These are phyloP conservation scores for Lagorchestes hirsutus DNA, from an alignment of 2,797 vertebrate species.

Conservation along the genomic window DNA sequence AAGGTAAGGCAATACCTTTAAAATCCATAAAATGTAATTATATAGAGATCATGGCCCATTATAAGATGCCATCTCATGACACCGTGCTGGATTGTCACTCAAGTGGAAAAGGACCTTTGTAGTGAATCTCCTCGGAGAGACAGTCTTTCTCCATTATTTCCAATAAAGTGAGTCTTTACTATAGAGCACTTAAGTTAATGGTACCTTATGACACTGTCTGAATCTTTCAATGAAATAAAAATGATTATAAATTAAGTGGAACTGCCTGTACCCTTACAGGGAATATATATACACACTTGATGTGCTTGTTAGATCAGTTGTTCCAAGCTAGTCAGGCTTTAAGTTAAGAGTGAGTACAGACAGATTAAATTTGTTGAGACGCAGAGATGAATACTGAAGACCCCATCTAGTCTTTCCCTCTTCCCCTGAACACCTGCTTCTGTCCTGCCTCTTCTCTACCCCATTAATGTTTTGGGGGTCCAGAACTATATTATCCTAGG, in stretches of 20 bases:
- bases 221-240: conserved; percentile 52
- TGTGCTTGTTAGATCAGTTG: not conserved
- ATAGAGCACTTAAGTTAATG: conserved; percentile 49
- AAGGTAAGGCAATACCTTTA: conserved; percentile 47
- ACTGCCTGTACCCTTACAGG: not conserved
- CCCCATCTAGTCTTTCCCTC: rapidly evolving
- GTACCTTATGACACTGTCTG: conserved; percentile 37
- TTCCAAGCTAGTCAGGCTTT: conserved; percentile 21
- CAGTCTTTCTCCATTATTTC: conserved; percentile 37
- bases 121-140: conserved; percentile 33
- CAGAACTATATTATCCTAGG: not conserved
- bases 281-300: not conserved
- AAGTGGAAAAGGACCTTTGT: conserved; percentile 1
- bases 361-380: not conserved
- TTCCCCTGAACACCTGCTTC: not conserved
- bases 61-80: conserved; percentile 45
- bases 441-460: not conserved
- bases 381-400: not conserved
- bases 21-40: conserved; percentile 63
- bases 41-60: conserved; percentile 49
- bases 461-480: not conserved
- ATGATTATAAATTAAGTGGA: conserved; percentile 59
- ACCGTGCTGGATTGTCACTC: conserved; percentile 4
- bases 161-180: conserved; percentile 47
- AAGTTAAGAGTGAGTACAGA: not conserved